Evolutionary conservation across 2,113 vertebrate species (phyloP).

Genomic region (Regulus satrapa): DNA sequence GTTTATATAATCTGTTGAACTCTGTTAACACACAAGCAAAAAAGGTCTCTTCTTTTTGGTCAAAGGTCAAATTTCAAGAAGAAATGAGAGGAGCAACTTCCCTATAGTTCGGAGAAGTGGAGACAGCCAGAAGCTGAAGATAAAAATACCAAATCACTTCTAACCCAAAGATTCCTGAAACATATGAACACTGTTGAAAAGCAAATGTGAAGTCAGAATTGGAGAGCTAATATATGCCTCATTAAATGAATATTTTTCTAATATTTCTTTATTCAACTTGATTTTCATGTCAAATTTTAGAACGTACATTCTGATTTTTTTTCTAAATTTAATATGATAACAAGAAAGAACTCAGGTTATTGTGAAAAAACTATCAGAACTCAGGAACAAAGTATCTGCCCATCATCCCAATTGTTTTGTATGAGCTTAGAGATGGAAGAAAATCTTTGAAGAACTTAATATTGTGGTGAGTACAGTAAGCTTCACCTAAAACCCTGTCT

Average conservation of each 20-base stretch:
- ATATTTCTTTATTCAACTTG: neutral
- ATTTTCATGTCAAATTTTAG: neutral
- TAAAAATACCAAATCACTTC: neutral
- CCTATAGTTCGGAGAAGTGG: neutral
- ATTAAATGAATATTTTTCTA: neutral
- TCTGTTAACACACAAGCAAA: neutral
- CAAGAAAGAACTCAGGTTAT: neutral
- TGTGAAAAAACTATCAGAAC: neutral
- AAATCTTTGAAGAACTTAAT: neutral
- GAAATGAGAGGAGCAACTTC: neutral
- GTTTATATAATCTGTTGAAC: neutral
- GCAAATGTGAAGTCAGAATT: neutral
- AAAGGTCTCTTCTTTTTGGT: neutral
- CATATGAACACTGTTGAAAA: neutral
- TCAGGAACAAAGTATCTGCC: neutral
- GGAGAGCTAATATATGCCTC: neutral
- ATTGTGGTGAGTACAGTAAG: neutral
- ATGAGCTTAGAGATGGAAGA: neutral
- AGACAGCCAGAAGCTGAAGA: neutral
- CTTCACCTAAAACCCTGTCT: neutral
- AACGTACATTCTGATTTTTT: rapidly evolving
- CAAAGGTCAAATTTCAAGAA: neutral
- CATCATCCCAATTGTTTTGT: neutral
- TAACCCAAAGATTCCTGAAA: neutral
- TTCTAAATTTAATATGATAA: neutral